Base-by-base conservation (phyloP, 2,888 invertebrate genomes). In the Epicampocera succincta region DNA sequence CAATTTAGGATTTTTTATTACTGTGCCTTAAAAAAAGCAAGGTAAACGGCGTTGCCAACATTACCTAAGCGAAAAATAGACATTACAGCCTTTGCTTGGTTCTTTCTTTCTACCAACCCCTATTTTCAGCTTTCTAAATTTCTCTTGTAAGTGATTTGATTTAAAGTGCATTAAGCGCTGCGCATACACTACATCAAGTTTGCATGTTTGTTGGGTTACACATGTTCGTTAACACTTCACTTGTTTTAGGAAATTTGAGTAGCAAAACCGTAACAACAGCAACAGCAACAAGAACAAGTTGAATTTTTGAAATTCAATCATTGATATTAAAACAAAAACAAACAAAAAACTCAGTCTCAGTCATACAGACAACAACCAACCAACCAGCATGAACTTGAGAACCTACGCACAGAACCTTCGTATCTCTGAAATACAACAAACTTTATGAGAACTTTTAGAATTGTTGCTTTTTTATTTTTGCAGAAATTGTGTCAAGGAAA, bases 401-500 rank as follows among this genome's bases (percentile, higher is more conserved):
- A 78, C 82, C 82, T 82, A 82, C 82, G 82, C 82, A 71, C 40
- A 82, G 74, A 82, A 78, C 82, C 82, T 75, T 78, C 82, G 58
- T 61, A 66, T 60, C 25, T 72, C 52, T 17, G 38, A 72, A 73
- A 44, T 11, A 38, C 12, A 46, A 33, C 44, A 33, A 29, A 48
- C 50, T 69, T n/a, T 63, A 78, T 82, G 74, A 61, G 71, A 78
- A 73, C 19, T 71, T 72, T 44, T 50, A 71, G 66, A 78, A 74
- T 71, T 54, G 40, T 71, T 74, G 73, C 58, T 69, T 54, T 38
- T 61, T 44, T 52, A 1, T 52, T 17, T 48, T 58, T 66, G 48
- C 68, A 78, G 74, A 85, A 88, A 88, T 87, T 87, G 88, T 88
- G 88, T 88, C 88, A 88, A 88, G 88, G 88, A 86, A 87, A 76